phyloP scores from a whole-genome alignment of 2,113 vertebrate species.

The Eubucco bourcierii region DNA sequence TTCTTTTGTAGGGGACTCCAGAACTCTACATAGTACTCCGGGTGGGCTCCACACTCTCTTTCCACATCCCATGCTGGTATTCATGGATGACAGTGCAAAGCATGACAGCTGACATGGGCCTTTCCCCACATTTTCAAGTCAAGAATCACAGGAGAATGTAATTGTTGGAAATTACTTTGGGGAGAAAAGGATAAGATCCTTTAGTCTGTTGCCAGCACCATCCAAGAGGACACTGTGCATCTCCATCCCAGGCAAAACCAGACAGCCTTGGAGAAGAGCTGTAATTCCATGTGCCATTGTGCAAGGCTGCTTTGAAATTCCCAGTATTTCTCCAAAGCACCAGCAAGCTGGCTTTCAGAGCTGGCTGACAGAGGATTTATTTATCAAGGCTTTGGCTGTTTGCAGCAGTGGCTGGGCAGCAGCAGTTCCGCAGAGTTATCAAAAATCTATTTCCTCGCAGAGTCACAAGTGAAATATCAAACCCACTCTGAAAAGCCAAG shows the following conservation, averaged over 20 bases:
- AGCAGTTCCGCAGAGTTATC: constrained; percentile 52
- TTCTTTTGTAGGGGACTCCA: too few relatives aligned
- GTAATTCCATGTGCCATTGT: not conserved
- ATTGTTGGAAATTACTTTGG: too few relatives aligned
- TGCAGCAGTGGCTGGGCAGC: constrained; percentile 22
- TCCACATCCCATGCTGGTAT: not conserved
- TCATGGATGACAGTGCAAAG: not conserved
- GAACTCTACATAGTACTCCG: too few relatives aligned
- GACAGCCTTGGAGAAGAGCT: not conserved
- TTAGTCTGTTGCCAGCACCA: not conserved
- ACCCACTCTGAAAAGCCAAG: constrained; percentile 41
- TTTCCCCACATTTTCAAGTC: not conserved
- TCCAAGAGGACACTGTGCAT: not conserved
- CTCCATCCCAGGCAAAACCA: not conserved
- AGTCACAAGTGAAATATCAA: constrained; percentile 59
- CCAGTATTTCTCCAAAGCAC: constrained; percentile 10
- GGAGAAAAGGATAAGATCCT: not conserved
- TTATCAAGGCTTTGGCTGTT: constrained; percentile 52
- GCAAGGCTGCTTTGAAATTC: constrained; percentile 25
- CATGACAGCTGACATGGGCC: not conserved
- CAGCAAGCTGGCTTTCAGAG: constrained; percentile 18
- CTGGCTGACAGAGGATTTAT: constrained; percentile 59
- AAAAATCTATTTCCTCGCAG: constrained; percentile 65
- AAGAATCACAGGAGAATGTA: not conserved
- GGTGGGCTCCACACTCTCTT: not conserved